These are phyloP conservation scores for Imbricaverruca yamaguchii DNA, from an alignment of 2,888 invertebrate genomes.

Conservation along the genomic window DNA sequence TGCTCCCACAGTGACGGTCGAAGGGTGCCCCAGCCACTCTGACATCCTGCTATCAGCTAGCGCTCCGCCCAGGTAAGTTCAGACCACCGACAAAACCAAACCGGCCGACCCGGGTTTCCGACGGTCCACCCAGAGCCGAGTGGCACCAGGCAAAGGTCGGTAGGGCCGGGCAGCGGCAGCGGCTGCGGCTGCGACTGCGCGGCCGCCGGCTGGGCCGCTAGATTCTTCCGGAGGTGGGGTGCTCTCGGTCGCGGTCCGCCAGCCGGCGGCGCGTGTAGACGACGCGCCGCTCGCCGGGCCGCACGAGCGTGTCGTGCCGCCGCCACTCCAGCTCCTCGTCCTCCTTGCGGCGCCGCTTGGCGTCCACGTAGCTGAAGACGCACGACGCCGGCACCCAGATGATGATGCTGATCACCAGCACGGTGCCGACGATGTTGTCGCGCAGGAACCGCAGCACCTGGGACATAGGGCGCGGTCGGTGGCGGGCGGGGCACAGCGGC, in stretches of 20 bases:
- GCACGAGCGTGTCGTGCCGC: constrained; percentile 2
- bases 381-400: constrained; percentile 94
- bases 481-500: not conserved
- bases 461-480: too few species aligned
- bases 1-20: too few species aligned
- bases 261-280: constrained; percentile 17
- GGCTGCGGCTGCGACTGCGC: not conserved
- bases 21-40: too few species aligned
- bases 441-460: constrained; percentile 67
- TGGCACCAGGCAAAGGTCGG: too few species aligned
- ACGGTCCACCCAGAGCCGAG: too few species aligned
- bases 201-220: not conserved
- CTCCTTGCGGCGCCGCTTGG: constrained; percentile 48
- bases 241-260: constrained; percentile 1
- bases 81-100: not conserved
- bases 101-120: not conserved
- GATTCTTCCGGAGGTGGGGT: not conserved
- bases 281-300: constrained; percentile 11
- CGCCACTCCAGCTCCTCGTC: constrained; percentile 23
- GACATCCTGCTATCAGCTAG: too few species aligned
- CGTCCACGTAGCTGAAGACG: constrained; percentile 65
- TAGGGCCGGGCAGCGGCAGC: too few species aligned
- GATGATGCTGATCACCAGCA: constrained; percentile 80
- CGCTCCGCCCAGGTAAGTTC: too few species aligned
- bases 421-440: constrained; percentile 89